A percentile compares a stretch with the other conserved stretches of the same genome.
These are phyloP conservation scores for Rhinoraja longicauda DNA, from an alignment of 2,797 vertebrate species.

Conservation along the genomic window DNA sequence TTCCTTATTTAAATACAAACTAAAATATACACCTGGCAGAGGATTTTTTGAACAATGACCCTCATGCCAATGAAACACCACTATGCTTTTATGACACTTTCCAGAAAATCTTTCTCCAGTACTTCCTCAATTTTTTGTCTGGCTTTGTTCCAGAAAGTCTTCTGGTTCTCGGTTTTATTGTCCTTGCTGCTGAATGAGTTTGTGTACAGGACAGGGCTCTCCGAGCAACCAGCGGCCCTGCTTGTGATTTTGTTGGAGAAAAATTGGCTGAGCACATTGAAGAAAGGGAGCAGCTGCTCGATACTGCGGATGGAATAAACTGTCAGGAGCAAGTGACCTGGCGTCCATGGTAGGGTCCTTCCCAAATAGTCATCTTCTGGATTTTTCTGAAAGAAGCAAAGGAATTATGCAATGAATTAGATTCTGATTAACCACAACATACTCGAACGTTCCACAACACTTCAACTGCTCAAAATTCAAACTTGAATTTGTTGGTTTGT, in stretches of 20 bases:
- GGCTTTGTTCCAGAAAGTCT: conserved; percentile 84
- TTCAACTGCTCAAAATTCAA: too few species aligned
- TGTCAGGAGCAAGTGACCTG: conserved; percentile 84
- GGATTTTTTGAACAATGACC: conserved; percentile 51
- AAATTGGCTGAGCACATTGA: conserved; percentile 90
- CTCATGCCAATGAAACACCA: conserved; percentile 42
- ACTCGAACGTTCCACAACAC: background rate
- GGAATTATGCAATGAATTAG: conserved; percentile 11
- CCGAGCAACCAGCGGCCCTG: conserved; percentile 67
- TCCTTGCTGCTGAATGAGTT: conserved; percentile 72
- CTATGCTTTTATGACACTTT: conserved; percentile 92
- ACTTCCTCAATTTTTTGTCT: conserved; percentile 96
- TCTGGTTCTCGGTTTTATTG: conserved; percentile 87
- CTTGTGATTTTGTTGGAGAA: conserved; percentile 91
- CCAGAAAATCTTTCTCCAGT: conserved; percentile 96
- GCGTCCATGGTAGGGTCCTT: conserved; percentile 80
- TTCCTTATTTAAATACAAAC: conserved; percentile 70
- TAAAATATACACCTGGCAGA: conserved; percentile 64
- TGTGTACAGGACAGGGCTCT: conserved; percentile 62
- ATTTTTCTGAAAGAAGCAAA: conserved; percentile 71
- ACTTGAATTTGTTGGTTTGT: too few species aligned
- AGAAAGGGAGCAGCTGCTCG: conserved; percentile 95
- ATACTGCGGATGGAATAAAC: conserved; percentile 86
- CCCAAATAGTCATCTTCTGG: conserved; percentile 85
- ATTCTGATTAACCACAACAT: background rate